phyloP scores from a whole-genome alignment of 2,888 invertebrate species.

The Cenopis cana region DNA sequence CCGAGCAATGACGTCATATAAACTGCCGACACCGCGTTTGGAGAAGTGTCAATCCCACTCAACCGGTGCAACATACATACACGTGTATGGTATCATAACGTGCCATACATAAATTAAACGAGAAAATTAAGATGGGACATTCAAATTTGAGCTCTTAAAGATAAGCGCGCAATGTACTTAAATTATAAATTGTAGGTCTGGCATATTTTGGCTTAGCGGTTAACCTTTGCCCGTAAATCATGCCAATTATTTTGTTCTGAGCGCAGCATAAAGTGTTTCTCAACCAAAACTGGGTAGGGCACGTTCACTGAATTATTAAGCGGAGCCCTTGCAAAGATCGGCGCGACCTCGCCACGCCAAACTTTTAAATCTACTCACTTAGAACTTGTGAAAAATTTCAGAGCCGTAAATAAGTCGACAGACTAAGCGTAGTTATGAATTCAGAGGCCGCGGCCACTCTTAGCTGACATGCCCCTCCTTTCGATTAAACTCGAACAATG shows the following conservation, averaged over 20 bases:
- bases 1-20: too few species aligned
- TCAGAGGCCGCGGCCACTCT: constrained; percentile 41
- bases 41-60: too few species aligned
- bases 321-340: constrained; percentile 42
- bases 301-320: constrained; percentile 50
- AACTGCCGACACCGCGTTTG: too few species aligned
- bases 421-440: constrained; percentile 51
- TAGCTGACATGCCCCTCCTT: constrained; percentile 32
- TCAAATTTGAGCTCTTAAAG: not conserved
- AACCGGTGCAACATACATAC: too few species aligned
- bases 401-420: constrained; percentile 52
- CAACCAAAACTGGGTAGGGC: constrained; percentile 34
- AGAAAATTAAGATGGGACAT: constrained; percentile 1
- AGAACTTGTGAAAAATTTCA: constrained; percentile 51
- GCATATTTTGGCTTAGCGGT: constrained; percentile 35
- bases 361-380: constrained; percentile 52
- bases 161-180: constrained; percentile 32
- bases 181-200: constrained; percentile 39
- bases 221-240: constrained; percentile 37
- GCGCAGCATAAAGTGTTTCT: constrained; percentile 34
- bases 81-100: too few species aligned
- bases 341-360: constrained; percentile 37
- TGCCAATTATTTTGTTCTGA: constrained; percentile 32
- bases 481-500: constrained; percentile 27
- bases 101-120: not conserved